A percentile compares a stretch with the other conserved stretches of the same genome.
phyloP scores from a whole-genome alignment of 2,888 invertebrate genomes.

The Neoascia interrupta region DNA sequence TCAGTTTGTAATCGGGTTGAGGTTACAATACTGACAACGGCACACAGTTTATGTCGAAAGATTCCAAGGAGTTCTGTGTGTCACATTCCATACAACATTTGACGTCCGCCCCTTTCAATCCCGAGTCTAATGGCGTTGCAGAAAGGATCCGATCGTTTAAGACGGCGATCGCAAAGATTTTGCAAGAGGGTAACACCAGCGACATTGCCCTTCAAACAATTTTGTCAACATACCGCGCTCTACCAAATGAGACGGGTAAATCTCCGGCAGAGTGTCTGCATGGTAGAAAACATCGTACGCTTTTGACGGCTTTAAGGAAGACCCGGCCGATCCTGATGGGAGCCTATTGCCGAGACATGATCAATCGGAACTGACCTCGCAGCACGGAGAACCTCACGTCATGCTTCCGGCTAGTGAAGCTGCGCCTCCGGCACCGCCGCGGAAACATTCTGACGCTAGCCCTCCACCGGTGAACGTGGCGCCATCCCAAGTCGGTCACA shows the following conservation, averaged over 20 bases:
- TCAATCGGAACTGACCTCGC: not conserved
- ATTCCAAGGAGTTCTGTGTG: not conserved
- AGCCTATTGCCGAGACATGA: not conserved
- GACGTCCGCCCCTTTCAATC: slow-evolving; percentile 7
- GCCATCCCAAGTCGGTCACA: not conserved
- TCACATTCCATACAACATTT: not conserved
- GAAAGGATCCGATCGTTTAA: no score
- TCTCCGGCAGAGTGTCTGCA: slow-evolving; percentile 12
- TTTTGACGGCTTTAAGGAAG: not conserved
- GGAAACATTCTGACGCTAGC: no score
- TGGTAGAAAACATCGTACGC: no score
- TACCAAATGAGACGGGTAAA: not conserved
- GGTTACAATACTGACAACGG: no score
- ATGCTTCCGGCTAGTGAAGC: no score
- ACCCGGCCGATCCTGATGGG: not conserved
- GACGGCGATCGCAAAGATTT: not conserved
- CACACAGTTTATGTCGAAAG: not conserved
- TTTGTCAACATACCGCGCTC: no score
- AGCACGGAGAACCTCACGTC: not conserved
- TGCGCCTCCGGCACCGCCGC: not conserved
- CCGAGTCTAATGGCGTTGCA: not conserved
- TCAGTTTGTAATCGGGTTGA: no score
- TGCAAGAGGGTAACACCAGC: no score
- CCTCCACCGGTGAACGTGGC: no score
- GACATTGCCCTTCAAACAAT: no score